Percentiles rank a stretch among this genome's conserved stretches.
Conservation (phyloP, 2,797 vertebrate genomes). For the Tadarida brasiliensis region DNA sequence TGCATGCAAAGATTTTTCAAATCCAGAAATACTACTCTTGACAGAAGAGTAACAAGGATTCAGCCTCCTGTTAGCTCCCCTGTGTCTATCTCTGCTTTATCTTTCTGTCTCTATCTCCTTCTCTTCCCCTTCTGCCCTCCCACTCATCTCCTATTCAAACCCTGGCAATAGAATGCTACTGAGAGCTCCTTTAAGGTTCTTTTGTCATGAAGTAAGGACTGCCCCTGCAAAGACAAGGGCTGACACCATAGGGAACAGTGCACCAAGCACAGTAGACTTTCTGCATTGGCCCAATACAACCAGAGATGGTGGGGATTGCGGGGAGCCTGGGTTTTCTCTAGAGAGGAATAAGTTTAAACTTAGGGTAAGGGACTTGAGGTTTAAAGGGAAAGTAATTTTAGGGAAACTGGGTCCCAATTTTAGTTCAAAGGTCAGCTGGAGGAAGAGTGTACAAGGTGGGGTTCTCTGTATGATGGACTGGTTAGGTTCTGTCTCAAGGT, state of each 20-base stretch:
- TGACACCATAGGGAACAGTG: background rate
- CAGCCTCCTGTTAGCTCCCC: background rate
- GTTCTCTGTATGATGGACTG: background rate
- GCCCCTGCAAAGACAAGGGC: background rate
- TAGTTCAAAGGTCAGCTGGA: background rate
- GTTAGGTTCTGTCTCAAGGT: background rate
- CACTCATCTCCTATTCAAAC: background rate
- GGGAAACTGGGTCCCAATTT: background rate
- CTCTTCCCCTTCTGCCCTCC: background rate
- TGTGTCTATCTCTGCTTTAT: background rate
- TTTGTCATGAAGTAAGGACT: background rate
- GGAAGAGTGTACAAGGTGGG: background rate
- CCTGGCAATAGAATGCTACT: background rate
- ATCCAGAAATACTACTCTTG: background rate
- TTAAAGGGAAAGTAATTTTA: background rate
- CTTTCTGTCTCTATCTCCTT: background rate
- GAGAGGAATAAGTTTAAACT: background rate
- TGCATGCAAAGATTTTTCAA: background rate
- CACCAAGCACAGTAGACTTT: background rate
- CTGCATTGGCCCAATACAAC: background rate
- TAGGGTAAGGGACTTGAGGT: background rate
- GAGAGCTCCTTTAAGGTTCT: background rate
- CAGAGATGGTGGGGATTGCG: background rate
- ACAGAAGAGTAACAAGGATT: background rate
- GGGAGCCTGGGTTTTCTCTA: background rate